These are phyloP conservation scores for Calidris pygmaea DNA, from an alignment of 2,113 vertebrate genomes.

Conservation along the genomic window DNA sequence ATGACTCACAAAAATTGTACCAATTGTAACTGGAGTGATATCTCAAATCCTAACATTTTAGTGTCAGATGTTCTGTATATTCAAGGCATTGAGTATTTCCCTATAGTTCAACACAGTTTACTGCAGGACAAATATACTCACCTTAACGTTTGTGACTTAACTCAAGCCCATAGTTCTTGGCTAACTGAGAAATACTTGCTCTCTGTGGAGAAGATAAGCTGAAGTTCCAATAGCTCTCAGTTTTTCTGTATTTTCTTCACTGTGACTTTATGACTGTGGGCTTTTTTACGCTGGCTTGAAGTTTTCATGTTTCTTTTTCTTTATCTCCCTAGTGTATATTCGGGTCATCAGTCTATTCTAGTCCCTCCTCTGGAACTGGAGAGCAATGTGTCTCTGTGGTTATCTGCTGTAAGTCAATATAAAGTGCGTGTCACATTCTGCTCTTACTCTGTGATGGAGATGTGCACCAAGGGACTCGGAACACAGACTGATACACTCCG, in stretches of 20 bases:
- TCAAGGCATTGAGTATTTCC: neutral
- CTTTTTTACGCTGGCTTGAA: neutral
- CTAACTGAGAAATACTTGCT: neutral
- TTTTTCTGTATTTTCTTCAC: neutral
- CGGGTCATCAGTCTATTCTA: constrained; percentile 93
- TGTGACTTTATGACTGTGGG: neutral
- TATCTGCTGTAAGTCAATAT: constrained; percentile 93
- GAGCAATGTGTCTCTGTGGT: constrained; percentile 91
- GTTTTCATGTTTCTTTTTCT: neutral
- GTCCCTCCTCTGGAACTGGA: constrained; percentile 95
- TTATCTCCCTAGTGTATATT: constrained; percentile 73
- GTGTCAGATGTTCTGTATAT: neutral
- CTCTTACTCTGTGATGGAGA: constrained; percentile 97
- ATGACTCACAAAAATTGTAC: neutral
- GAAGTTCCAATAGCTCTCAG: neutral
- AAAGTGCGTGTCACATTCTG: constrained; percentile 95
- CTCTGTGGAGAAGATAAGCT: neutral
- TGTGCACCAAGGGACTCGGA: constrained; percentile 94
- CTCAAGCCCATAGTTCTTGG: neutral
- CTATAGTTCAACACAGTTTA: neutral
- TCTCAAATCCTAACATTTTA: neutral
- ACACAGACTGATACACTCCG: constrained; percentile 86
- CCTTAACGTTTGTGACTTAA: neutral
- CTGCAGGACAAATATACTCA: neutral
- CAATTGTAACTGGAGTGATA: neutral